A percentile compares a stretch with the other conserved stretches of the same genome.
phyloP scores from a whole-genome alignment of 2,888 invertebrate genomes.

The Antitype chi region DNA sequence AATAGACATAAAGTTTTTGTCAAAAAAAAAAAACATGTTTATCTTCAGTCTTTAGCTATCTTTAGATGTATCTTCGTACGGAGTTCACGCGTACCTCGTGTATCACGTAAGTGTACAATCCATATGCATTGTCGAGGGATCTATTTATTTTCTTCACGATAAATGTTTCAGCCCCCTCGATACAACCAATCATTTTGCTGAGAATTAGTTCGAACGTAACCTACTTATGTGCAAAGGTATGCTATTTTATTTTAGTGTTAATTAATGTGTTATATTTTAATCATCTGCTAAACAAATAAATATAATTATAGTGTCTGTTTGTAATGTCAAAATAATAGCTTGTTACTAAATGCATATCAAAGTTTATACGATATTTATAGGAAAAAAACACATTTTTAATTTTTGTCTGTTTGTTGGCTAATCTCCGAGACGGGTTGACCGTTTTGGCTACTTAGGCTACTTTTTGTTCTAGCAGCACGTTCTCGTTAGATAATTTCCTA shows the following conservation, averaged over 20 bases:
- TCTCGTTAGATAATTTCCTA: too few species aligned
- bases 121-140: constrained; percentile 73
- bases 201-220: constrained; percentile 42
- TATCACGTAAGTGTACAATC: constrained; percentile 66
- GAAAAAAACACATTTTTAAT: too few species aligned
- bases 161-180: constrained; percentile 69
- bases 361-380: too few species aligned
- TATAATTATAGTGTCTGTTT: too few species aligned
- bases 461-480: too few species aligned
- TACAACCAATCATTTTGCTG: constrained; percentile 59
- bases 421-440: too few species aligned
- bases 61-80: constrained; percentile 31
- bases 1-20: not conserved
- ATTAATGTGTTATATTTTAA: not conserved
- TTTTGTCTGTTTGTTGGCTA: too few species aligned
- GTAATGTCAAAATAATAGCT: too few species aligned
- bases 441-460: too few species aligned
- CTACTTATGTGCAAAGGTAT: not conserved
- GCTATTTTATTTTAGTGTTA: not conserved
- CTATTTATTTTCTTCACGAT: constrained; percentile 74
- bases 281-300: too few species aligned
- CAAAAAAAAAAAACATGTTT: not conserved
- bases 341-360: too few species aligned
- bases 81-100: constrained; percentile 14
- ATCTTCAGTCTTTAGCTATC: constrained; percentile 14